phyloP scores from a whole-genome alignment of 2,113 vertebrate genomes.

The Malurus alboscapulatus region DNA sequence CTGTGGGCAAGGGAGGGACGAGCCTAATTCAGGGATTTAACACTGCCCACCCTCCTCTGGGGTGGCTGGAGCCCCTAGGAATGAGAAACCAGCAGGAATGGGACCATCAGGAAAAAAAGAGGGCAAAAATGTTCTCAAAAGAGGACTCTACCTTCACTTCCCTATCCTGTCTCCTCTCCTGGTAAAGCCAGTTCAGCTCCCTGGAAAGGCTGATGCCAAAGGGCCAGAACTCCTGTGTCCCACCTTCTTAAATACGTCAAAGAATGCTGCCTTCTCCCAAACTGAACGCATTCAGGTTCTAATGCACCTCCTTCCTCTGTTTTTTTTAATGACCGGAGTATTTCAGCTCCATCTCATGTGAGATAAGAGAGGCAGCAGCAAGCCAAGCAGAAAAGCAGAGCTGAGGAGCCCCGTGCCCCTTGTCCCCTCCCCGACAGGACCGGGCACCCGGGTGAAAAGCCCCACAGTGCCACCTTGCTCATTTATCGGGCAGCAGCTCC shows the following conservation, averaged over 20 bases:
- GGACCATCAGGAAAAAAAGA: neutral
- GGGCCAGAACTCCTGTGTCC: neutral
- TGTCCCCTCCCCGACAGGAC: rapidly evolving
- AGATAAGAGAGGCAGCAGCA: neutral
- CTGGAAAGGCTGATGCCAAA: neutral
- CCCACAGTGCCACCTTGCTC: neutral
- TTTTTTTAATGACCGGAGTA: rapidly evolving
- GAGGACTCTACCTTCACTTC: neutral
- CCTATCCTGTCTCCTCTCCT: neutral
- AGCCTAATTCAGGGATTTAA: neutral
- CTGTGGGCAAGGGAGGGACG: neutral
- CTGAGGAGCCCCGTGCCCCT: rapidly evolving
- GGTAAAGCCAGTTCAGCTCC: neutral
- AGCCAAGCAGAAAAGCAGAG: neutral
- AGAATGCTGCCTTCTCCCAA: neutral
- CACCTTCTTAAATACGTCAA: neutral
- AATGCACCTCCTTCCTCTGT: too few relatives aligned
- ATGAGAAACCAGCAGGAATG: neutral
- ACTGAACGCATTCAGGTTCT: neutral
- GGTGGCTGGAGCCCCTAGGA: neutral
- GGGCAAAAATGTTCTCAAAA: neutral
- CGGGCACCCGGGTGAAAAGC: neutral
- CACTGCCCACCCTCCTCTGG: neutral
- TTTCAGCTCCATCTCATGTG: neutral
- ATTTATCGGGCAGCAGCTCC: neutral